A percentile compares a stretch with the other conserved stretches of the same genome.
phyloP scores from a whole-genome alignment of 2,113 vertebrate genomes.

The Ifrita kowaldi region DNA sequence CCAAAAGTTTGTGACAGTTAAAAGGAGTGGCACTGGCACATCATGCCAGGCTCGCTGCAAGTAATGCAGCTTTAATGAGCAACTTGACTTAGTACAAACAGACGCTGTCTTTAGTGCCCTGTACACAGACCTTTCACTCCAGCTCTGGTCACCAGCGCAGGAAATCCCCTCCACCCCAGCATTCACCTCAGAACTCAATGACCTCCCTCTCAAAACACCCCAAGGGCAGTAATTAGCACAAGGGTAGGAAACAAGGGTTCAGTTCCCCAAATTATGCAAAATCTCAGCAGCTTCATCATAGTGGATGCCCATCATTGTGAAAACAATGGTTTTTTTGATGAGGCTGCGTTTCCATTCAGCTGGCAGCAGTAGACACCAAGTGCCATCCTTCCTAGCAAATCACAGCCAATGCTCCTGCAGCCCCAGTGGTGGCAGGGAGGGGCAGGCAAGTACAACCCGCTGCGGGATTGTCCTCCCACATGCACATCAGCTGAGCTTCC shows the following conservation, averaged over 20 bases:
- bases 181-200: not conserved
- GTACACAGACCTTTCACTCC: not conserved
- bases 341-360: not conserved
- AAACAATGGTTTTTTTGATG: not conserved
- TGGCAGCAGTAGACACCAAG: not conserved
- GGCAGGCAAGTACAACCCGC: not conserved
- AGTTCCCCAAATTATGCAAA: conserved; percentile 50
- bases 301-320: not conserved
- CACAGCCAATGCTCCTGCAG: not conserved
- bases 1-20: not conserved
- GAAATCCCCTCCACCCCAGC: not conserved
- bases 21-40: not conserved
- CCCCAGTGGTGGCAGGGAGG: fast-evolving
- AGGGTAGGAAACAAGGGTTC: not conserved
- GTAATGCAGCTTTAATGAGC: conserved; percentile 1
- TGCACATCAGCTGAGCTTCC: not conserved
- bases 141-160: not conserved
- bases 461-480: not conserved
- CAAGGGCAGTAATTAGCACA: not conserved
- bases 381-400: not conserved
- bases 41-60: not conserved
- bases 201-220: not conserved
- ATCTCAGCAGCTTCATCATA: not conserved
- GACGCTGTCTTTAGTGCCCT: not conserved
- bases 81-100: not conserved